Evolutionary conservation across 2,113 vertebrate species (phyloP).

Genomic region (Alces alces): DNA sequence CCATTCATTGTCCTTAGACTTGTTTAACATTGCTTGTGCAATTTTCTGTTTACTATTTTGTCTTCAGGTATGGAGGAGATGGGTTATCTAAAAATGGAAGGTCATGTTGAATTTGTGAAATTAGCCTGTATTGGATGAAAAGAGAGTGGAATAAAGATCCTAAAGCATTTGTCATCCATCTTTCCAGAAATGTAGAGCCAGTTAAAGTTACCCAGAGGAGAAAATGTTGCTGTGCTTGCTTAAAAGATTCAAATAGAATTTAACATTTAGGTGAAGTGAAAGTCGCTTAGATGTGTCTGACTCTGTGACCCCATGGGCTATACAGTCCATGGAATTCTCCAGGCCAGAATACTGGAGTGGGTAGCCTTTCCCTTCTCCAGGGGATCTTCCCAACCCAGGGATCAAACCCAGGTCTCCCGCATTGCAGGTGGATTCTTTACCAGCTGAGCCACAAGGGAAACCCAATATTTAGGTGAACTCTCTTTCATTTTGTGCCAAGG

Average conservation of each 20-base stretch:
- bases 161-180: neutral
- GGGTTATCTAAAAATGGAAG: neutral
- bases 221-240: neutral
- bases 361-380: neutral
- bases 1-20: neutral
- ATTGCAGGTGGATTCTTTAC: neutral
- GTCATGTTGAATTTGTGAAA: neutral
- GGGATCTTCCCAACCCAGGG: neutral
- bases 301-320: neutral
- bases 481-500: neutral
- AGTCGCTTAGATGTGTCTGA: neutral
- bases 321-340: neutral
- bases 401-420: neutral
- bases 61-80: neutral
- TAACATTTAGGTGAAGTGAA: neutral
- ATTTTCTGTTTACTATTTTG: neutral
- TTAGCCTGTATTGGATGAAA: neutral
- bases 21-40: neutral
- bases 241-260: conserved; percentile 10
- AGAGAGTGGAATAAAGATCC: neutral
- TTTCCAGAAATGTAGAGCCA: neutral
- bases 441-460: neutral
- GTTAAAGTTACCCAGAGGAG: neutral
- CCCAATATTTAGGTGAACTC: neutral
- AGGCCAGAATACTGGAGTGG: neutral